Conservation (phyloP, 2,888 invertebrate species). For the Apotomis turbidana region DNA sequence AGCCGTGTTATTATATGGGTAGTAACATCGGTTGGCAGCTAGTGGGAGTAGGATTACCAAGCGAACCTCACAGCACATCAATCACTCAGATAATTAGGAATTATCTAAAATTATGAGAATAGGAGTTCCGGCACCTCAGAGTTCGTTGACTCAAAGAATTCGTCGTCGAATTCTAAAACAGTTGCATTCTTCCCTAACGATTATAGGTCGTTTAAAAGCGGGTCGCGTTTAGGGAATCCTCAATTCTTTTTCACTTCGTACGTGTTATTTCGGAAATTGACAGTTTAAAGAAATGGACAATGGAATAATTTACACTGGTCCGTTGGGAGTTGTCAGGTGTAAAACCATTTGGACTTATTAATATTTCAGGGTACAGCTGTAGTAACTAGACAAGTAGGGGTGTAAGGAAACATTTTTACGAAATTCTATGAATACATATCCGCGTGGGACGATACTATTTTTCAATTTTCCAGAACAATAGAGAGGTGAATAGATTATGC, state of each 20-base stretch:
- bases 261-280: conserved; percentile 16
- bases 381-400: conserved; percentile 33
- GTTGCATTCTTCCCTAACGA: conserved; percentile 39
- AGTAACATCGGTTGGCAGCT: conserved; percentile 6
- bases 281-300: conserved; percentile 6
- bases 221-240: conserved; percentile 10
- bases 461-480: conserved; percentile 81
- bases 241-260: conserved; percentile 23
- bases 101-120: conserved; percentile 23
- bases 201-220: conserved; percentile 33
- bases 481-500: conserved; percentile 65
- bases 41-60: conserved; percentile 54
- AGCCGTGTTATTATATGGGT: conserved; percentile 21
- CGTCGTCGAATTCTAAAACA: conserved; percentile 35
- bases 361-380: conserved; percentile 15
- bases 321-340: conserved; percentile 35
- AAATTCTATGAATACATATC: conserved; percentile 77
- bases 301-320: conserved; percentile 22
- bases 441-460: conserved; percentile 65
- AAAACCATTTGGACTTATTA: conserved; percentile 25
- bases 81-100: conserved; percentile 54
- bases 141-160: conserved; percentile 36
- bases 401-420: conserved; percentile 50
- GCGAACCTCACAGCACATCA: conserved; percentile 48
- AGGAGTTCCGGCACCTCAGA: conserved; percentile 15